phyloP scores from a whole-genome alignment of 2,888 invertebrate species.

The Cryptophagus acutangulus region DNA sequence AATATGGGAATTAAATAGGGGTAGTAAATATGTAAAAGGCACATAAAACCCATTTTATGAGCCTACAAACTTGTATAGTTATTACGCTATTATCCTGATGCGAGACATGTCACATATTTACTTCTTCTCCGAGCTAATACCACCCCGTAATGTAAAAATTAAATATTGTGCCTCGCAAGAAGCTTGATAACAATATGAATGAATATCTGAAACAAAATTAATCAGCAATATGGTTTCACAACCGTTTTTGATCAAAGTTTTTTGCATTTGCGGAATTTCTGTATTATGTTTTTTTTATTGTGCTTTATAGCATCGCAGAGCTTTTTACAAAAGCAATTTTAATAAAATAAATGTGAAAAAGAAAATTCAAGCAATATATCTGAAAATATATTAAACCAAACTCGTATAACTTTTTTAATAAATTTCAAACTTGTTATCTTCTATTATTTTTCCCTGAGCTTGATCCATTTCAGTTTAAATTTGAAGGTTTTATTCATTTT shows the following conservation, averaged over 20 bases:
- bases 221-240: too few relatives aligned
- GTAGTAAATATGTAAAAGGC: slow-evolving; percentile 40
- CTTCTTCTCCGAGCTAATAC: too few relatives aligned
- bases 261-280: too few relatives aligned
- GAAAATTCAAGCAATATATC: slow-evolving; percentile 3
- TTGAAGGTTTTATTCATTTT: too few relatives aligned
- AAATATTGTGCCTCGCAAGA: too few relatives aligned
- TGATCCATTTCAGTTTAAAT: slow-evolving; percentile 6
- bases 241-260: too few relatives aligned
- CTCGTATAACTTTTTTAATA: slow-evolving; percentile 22
- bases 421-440: slow-evolving; percentile 12
- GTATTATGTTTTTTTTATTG: too few relatives aligned
- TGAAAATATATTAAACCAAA: slow-evolving; percentile 3
- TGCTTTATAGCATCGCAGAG: slow-evolving; percentile 15
- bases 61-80: slow-evolving; percentile 38
- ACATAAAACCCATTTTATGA: slow-evolving; percentile 37
- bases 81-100: slow-evolving; percentile 27
- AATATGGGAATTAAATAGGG: slow-evolving; percentile 40
- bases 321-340: slow-evolving; percentile 25
- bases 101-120: too few relatives aligned
- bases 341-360: slow-evolving; percentile 30
- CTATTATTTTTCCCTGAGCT: slow-evolving; percentile 2
- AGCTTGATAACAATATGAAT: too few relatives aligned
- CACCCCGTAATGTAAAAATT: too few relatives aligned
- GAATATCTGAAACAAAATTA: too few relatives aligned